Evolutionary conservation across 2,888 invertebrate species (phyloP), one percentile per base, ranked within the genome.

Genomic region (Sinodicranocentrus sp.): DNA sequence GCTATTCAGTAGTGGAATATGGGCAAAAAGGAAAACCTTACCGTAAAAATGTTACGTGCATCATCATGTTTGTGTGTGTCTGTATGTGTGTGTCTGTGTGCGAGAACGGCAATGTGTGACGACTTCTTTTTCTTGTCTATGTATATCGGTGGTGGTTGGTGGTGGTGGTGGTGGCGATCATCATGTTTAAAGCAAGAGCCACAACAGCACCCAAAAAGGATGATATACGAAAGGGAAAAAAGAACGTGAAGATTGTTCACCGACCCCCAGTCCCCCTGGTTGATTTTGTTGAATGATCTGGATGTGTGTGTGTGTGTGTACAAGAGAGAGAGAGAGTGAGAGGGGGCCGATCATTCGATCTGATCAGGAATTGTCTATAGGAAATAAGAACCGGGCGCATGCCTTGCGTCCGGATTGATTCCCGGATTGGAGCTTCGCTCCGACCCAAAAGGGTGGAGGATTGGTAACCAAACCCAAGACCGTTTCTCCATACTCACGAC

Each of bases 341-440:
- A 76, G 78, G 86, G 86, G 88, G 87, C 85, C 85, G 88, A 88
- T 88, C 88, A 87, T 85, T 87, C 86, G 87, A 88, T 88, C 87
- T 86, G 87, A 88, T 88, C 87, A 87, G 87, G 82, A 88, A 88
- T 88, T 86, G 87, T 88, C 88, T 87, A 88, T 87, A 87, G 84
- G 87, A 88, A 87, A 87, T 87, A 87, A 87, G 87, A 86, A 87
- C 84, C 89, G 85, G 87, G 88, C 88, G 87, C 87, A 88, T 86
- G 87, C 87, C 87, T 87, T 86, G 86, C 82, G 73, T 85, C 85
- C 85, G 87, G 87, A 87, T 87, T 87, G 87, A 86, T 87, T 86
- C 86, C 85, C 85, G 89, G 89, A 88, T 87, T 89, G 88, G 88
- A 86, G 88, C 79, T 80, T 86, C 87, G 84, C 85, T 75, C 86